Conservation (phyloP, 1,140 invertebrate species). For the Bursaphelenchus mucronatus region DNA sequence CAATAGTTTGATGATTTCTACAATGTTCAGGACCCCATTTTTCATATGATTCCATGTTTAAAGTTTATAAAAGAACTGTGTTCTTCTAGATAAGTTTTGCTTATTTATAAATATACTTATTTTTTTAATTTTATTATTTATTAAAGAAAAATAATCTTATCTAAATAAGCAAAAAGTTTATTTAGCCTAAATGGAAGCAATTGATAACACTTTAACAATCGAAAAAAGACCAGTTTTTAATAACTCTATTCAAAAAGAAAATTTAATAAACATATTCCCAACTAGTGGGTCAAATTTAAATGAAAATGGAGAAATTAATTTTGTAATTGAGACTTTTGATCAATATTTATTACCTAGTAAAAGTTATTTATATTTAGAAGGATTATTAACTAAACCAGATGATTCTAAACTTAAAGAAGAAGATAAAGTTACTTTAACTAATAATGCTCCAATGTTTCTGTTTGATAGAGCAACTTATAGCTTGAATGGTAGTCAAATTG, state of each 20-base stretch:
- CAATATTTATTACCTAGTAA: constrained; percentile 36
- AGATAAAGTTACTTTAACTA: constrained; percentile 34
- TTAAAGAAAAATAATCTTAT: constrained; percentile 3
- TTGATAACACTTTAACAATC: constrained; percentile 24
- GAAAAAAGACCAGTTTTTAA: constrained; percentile 26
- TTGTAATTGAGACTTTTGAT: constrained; percentile 33
- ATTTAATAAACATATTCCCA: too few relatives aligned
- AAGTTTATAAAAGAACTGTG: background rate
- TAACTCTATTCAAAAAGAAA: constrained; percentile 30
- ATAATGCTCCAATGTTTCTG: constrained; percentile 40
- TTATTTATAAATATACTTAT: background rate
- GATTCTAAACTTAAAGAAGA: constrained; percentile 21
- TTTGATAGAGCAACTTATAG: constrained; percentile 37
- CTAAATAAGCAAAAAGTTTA: constrained; percentile 20
- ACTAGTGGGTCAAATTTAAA: constrained; percentile 37
- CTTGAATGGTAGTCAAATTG: constrained; percentile 37
- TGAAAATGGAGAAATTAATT: constrained; percentile 43
- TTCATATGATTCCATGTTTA: background rate
- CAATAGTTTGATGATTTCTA: constrained; percentile 3
- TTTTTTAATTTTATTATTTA: background rate
- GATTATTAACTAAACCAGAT: constrained; percentile 27
- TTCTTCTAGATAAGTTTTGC: background rate
- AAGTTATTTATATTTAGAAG: constrained; percentile 39
- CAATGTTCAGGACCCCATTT: background rate
- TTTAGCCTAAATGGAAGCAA: constrained; percentile 20